Evolutionary conservation across 2,797 vertebrate genomes (phyloP).

Genomic region (Muscicapa comitata): DNA sequence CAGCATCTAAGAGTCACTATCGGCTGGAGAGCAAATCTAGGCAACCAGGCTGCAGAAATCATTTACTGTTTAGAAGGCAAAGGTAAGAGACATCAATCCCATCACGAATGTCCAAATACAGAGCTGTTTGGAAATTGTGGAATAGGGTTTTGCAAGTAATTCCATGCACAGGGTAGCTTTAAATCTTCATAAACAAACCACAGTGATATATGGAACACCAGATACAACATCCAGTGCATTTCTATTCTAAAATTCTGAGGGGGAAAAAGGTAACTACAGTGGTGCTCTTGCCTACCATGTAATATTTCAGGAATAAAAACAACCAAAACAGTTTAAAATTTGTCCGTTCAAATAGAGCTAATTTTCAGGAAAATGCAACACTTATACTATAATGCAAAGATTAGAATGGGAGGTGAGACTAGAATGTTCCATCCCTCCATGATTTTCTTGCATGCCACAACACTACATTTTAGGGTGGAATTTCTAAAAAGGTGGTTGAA

Average conservation of each 20-base stretch:
- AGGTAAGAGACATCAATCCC: not conserved
- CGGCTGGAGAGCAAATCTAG: not conserved
- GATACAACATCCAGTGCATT: not conserved
- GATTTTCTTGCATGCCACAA: not conserved
- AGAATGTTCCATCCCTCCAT: not conserved
- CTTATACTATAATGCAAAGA: not conserved
- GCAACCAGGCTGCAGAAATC: not conserved
- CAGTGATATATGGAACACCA: not conserved
- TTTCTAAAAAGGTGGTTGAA: not conserved
- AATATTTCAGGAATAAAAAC: not conserved
- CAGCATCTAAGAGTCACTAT: not conserved
- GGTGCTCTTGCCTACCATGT: not conserved
- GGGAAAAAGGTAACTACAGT: fast-evolving
- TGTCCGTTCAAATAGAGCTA: not conserved
- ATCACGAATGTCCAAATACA: not conserved
- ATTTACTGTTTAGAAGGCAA: not conserved
- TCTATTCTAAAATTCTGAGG: not conserved
- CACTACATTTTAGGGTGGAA: not conserved
- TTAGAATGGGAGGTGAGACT: not conserved
- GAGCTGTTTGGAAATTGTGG: not conserved
- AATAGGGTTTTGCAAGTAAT: not conserved
- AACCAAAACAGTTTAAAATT: not conserved
- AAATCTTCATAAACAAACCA: not conserved
- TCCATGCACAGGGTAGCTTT: not conserved
- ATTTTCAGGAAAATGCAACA: not conserved